Base-by-base conservation (phyloP, 2,113 vertebrate species). In the Chamaetylas fuelleborni region DNA sequence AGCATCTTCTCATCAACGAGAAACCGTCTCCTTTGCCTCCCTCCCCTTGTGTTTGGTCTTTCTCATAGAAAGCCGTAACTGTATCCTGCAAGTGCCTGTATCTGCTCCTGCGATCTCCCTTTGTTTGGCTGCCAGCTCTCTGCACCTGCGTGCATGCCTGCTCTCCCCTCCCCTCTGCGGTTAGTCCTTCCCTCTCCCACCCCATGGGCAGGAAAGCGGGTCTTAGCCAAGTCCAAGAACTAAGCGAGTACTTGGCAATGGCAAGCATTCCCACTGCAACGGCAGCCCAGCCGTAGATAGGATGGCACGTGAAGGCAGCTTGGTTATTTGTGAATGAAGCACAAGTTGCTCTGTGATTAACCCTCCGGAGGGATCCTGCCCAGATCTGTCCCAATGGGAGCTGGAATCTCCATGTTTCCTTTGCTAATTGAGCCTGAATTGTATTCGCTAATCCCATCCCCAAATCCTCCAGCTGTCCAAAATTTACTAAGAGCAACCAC, bases 111-210 rank as follows among this genome's bases (percentile, higher is more conserved):
- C 3, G 3, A 96, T 97, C 96, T 96, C 72, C 77, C 94, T 96
- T 95, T 96, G 92, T 96, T 91, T 80, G 87, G 26, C 84, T 95
- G 94, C 95, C 95, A 96, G 94, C 81, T 92, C 26, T 96, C 90
- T 90, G 95, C 95, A 96, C 92, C 95, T 97, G 96, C 84, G 7
- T 92, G 89, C 83, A 28, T 2, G 72, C 77, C 74, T 53, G 81
- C 84, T 92, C 84, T 82, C 61, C 42, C 26, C 89, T 86, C 83
- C 74, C 86, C 1, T 0, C 78, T 74, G 81, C 10, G 81, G 85
- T 93, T 85, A 72, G n/a, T 54, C 84, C 89, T 89, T 86, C 78
- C 89, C 78, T 96, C 85, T 86, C 70, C 42, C 51, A 58, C 76
- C 88, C 90, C 83, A 50, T 23, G 67, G 90, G 92, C 69, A 88